Conservation (phyloP, 2,797 vertebrate species). For the Oreochromis grahami region DNA sequence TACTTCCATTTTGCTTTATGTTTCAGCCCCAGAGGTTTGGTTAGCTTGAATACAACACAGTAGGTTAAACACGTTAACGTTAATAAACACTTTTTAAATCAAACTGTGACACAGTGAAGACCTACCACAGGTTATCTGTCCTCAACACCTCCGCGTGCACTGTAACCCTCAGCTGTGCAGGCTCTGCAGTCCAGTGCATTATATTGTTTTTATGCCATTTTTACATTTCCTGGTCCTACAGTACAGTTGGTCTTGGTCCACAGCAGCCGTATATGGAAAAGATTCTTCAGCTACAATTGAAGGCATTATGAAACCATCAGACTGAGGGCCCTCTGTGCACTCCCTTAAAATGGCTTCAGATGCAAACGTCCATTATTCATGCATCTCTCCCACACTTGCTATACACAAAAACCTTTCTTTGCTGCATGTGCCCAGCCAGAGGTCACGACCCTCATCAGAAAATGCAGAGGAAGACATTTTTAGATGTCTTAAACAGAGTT, state of each 20-base stretch:
- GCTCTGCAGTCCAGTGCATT: not conserved
- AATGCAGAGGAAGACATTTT: constrained; percentile 37
- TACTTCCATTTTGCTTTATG: too few species aligned
- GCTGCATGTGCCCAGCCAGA: constrained; percentile 32
- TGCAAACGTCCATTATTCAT: constrained; percentile 49
- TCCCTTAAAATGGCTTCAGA: constrained; percentile 19
- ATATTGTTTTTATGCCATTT: not conserved
- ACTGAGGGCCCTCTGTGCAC: constrained; percentile 30
- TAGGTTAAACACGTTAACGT: too few species aligned
- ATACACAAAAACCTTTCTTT: constrained; percentile 2
- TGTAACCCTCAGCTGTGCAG: not conserved
- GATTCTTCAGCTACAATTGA: not conserved
- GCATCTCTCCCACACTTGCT: not conserved
- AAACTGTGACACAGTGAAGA: not conserved
- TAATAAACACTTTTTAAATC: not conserved
- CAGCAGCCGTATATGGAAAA: not conserved
- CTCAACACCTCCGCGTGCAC: not conserved
- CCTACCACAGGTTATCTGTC: not conserved
- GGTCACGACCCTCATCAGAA: constrained; percentile 58
- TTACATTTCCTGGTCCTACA: not conserved
- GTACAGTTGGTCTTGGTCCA: not conserved
- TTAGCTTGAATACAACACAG: too few species aligned
- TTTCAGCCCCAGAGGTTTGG: not conserved
- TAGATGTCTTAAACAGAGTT: constrained; percentile 25
- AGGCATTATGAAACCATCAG: constrained; percentile 3